A percentile compares a stretch with the other conserved stretches of the same genome.
phyloP scores from a whole-genome alignment of 1,140 invertebrate species.

The Batillaria attramentaria region DNA sequence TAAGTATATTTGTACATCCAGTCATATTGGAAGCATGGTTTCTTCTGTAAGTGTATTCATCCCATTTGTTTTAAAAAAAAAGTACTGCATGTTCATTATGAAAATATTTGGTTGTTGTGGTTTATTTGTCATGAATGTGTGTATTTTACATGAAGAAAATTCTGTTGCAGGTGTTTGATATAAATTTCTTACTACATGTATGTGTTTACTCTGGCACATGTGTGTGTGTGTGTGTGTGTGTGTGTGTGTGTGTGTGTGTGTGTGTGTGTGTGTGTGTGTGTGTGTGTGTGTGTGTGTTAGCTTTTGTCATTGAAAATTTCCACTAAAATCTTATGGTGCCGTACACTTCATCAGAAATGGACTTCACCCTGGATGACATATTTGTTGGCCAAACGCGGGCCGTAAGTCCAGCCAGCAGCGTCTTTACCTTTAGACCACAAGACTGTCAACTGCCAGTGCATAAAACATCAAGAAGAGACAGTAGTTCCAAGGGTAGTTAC shows the following conservation, averaged over 20 bases:
- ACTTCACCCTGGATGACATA: conserved; percentile 4
- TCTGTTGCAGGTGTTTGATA: neutral
- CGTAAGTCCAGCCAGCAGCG: conserved; percentile 15
- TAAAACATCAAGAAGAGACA: too few species aligned
- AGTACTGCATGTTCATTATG: too few species aligned
- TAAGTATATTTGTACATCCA: too few species aligned
- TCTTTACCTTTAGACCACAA: neutral
- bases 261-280: conserved; percentile 9
- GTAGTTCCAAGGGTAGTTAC: too few species aligned
- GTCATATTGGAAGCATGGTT: too few species aligned
- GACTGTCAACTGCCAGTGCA: too few species aligned
- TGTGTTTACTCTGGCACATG: neutral
- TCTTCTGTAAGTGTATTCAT: conserved; percentile 3
- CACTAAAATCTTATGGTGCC: too few species aligned
- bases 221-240: neutral
- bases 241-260: neutral
- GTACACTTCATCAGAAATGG: neutral
- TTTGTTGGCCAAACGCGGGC: neutral
- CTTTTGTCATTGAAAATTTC: neutral
- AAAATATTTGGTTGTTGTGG: neutral
- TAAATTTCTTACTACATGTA: neutral
- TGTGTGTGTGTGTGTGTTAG: neutral
- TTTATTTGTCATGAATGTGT: neutral
- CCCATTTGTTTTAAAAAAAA: too few species aligned
- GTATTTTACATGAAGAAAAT: neutral